Evolutionary conservation across 64 coral and sea anemone species (phyloP), one percentile per base, ranked within the genome.

Genomic region (Anthopleura sola): DNA sequence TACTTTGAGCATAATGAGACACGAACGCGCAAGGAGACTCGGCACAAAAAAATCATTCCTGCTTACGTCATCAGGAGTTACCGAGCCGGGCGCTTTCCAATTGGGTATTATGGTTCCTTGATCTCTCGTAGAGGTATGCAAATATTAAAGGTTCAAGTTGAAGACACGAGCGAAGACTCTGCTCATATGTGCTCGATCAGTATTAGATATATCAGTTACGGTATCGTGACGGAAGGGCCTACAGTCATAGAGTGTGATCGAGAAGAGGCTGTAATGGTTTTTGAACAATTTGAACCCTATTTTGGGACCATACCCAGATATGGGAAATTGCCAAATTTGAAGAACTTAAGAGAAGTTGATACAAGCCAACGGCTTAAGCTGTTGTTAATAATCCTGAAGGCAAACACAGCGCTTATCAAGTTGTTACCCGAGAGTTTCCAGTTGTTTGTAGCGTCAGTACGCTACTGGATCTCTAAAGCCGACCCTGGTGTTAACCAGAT

Each of bases 71-170:
- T 92, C 13, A 13, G 47, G 46, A 68, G 49, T 1, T 90, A 92
- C 60, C 83, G 94, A 10, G 23, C 89, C 75, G 90, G 94, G 29
- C 14, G 47, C 6, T 93, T 92, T 76, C 81, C 94, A 29, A 40
- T 75, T 0, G 49, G 86, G 37, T 81, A 68, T 36, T 78, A 92
- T 10, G 85, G 78, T 29, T 36, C 46, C 81, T 32, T 71, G 31
- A 55, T 90, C 28, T 85, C 47, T 11, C 14, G 7, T 53, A 12
- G 14, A 15, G 29, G 54, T 48, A 55, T 36, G 7, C 80, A 47
- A 16, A 86, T 95, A 8, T 31, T 92, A 10, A 77, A 86, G 39
- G 49, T 84, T 49, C 87, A 90, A 36, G 87, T 92, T 71, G 94
- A 97, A 78, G 85, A 92, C 36, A 58, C 84, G 37, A 29, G 44